Percentiles rank a stretch among this genome's conserved stretches.
Conservation (phyloP, 2,113 vertebrate genomes). For the Spea multiplicata region DNA sequence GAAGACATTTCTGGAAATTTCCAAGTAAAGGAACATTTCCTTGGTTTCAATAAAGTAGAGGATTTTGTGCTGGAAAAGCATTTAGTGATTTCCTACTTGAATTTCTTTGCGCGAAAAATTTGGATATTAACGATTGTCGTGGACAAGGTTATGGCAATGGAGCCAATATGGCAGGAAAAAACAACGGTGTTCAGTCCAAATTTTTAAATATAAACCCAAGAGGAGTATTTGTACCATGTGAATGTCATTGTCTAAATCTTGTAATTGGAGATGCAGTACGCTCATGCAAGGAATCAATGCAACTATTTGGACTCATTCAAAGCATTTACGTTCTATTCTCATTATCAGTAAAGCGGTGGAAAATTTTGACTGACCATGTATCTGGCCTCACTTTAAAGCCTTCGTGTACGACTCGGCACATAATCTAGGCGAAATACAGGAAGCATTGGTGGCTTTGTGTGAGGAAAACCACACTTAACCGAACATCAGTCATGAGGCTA, state of each 20-base stretch:
- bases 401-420: not conserved
- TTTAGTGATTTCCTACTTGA: not conserved
- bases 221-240: not conserved
- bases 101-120: not conserved
- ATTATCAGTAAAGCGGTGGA: not conserved
- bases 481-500: not conserved
- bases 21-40: not conserved
- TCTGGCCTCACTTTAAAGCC: slow-evolving; percentile 15
- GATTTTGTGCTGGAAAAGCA: not conserved
- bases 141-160: not conserved
- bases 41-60: not conserved
- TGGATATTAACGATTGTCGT: not conserved
- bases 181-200: not conserved
- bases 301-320: slow-evolving; percentile 3
- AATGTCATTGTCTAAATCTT: not conserved
- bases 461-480: slow-evolving; percentile 4
- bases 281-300: not conserved
- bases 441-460: not conserved
- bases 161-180: not conserved
- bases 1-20: not conserved
- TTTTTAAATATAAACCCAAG: not conserved
- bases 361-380: slow-evolving; percentile 8
- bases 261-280: not conserved
- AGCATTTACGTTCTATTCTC: slow-evolving; percentile 6
- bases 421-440: not conserved